Conservation (phyloP, 2,113 vertebrate species). For the Romanogobio albipinnatus region DNA sequence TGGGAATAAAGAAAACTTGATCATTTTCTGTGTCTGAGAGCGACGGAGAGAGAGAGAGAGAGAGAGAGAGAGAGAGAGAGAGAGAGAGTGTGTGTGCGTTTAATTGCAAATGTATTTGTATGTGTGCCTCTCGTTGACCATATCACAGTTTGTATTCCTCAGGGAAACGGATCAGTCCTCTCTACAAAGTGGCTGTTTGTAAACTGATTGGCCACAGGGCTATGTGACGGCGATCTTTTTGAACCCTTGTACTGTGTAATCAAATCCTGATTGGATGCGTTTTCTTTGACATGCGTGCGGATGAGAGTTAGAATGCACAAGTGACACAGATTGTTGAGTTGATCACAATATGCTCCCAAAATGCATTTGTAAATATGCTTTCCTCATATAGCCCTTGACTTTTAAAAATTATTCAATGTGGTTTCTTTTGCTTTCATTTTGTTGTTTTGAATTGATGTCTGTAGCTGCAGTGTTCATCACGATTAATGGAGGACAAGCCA, state of each 20-base stretch:
- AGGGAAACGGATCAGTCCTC: conserved; percentile 66
- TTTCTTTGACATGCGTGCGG: neutral
- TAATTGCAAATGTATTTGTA: conserved; percentile 5
- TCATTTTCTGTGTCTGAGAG: conserved; percentile 53
- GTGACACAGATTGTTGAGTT: conserved; percentile 21
- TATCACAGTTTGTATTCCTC: conserved; percentile 70
- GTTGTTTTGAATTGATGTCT: conserved; percentile 41
- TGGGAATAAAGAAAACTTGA: conserved; percentile 69
- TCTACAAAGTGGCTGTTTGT: conserved; percentile 54
- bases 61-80: neutral
- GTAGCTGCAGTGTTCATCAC: conserved; percentile 14
- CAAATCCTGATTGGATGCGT: conserved; percentile 9
- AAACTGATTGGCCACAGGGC: conserved; percentile 55
- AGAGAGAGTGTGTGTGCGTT: neutral
- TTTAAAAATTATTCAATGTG: conserved; percentile 9
- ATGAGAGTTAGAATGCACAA: conserved; percentile 33
- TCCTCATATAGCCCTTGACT: conserved; percentile 20
- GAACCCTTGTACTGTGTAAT: conserved; percentile 56
- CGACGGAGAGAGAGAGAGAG: neutral
- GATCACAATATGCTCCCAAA: conserved; percentile 13
- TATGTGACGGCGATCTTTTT: conserved; percentile 52
- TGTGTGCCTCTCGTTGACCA: conserved; percentile 50
- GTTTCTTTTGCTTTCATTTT: conserved; percentile 25
- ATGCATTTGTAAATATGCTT: conserved; percentile 49
- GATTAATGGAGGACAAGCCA: conserved; percentile 22